These are phyloP conservation scores for Tridacna crocea DNA, from an alignment of 2,888 invertebrate species.

Conservation along the genomic window DNA sequence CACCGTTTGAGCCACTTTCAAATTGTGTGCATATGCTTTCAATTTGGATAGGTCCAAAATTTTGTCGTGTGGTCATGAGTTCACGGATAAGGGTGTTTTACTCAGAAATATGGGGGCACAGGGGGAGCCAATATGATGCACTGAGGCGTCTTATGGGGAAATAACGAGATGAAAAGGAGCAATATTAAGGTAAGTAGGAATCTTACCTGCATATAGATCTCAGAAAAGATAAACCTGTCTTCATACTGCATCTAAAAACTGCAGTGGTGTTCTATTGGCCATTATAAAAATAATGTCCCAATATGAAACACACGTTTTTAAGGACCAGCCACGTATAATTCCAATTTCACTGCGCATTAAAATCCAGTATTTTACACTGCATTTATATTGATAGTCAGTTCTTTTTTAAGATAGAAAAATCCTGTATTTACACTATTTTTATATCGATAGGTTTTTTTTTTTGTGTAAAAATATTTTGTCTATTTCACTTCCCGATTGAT, in stretches of 20 bases:
- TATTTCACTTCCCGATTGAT: not conserved
- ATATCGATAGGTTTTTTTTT: no score
- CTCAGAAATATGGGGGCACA: no score
- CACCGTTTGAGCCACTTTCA: no score
- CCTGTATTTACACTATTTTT: no score
- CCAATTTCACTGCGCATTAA: slow-evolving; percentile 15
- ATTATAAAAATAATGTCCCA: slow-evolving; percentile 61
- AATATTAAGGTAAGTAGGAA: not conserved
- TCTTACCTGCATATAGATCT: slow-evolving; percentile 56
- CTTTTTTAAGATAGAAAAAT: no score
- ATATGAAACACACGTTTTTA: slow-evolving; percentile 43
- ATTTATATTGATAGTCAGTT: slow-evolving; percentile 20
- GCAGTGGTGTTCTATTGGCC: slow-evolving; percentile 58
- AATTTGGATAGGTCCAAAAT: no score
- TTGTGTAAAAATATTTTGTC: slow-evolving; percentile 13
- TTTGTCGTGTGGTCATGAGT: no score
- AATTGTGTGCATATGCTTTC: no score
- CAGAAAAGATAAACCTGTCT: slow-evolving; percentile 38
- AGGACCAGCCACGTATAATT: not conserved
- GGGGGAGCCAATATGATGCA: no score
- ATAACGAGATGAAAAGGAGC: no score
- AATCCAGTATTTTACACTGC: slow-evolving; percentile 14
- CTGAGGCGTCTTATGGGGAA: no score
- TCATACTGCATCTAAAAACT: slow-evolving; percentile 58
- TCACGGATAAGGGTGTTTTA: no score